Evolutionary conservation across 1,140 invertebrate species (phyloP).

Genomic region (Megathymus violae): DNA sequence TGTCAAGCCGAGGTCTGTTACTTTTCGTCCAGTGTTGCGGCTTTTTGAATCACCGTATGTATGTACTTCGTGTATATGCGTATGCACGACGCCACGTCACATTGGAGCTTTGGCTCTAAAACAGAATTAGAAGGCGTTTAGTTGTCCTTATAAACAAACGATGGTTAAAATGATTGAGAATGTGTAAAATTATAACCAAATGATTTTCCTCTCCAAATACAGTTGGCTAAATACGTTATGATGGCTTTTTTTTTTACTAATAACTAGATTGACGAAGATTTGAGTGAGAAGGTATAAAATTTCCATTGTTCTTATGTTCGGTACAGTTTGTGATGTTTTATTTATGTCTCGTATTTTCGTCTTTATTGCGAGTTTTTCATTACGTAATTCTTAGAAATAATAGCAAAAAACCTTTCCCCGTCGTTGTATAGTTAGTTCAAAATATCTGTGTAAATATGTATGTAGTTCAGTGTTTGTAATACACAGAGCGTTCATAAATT

Average conservation of each 20-base stretch:
- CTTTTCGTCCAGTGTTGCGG: constrained; percentile 19
- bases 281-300: constrained; percentile 46
- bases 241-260: constrained; percentile 1
- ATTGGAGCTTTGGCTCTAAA: too few relatives aligned
- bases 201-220: too few relatives aligned
- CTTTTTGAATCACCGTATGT: neutral
- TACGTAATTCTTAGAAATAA: constrained; percentile 51
- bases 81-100: too few relatives aligned
- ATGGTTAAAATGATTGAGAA: too few relatives aligned
- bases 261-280: constrained; percentile 17
- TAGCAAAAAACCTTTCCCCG: constrained; percentile 37
- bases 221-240: too few relatives aligned
- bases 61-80: too few relatives aligned
- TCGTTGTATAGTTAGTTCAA: constrained; percentile 24
- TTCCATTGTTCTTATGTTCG: constrained; percentile 57
- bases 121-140: too few relatives aligned
- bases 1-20: constrained; percentile 40
- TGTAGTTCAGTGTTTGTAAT: neutral
- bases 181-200: too few relatives aligned
- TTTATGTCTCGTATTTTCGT: constrained; percentile 55
- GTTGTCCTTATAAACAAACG: too few relatives aligned
- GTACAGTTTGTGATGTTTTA: too few relatives aligned
- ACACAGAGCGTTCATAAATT: constrained; percentile 1
- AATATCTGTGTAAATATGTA: constrained; percentile 28
- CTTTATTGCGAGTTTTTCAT: constrained; percentile 62